Evolutionary conservation across 1,140 invertebrate species (phyloP), one percentile per base, ranked within the genome.

Genomic region (Rhagoletis zephyria): DNA sequence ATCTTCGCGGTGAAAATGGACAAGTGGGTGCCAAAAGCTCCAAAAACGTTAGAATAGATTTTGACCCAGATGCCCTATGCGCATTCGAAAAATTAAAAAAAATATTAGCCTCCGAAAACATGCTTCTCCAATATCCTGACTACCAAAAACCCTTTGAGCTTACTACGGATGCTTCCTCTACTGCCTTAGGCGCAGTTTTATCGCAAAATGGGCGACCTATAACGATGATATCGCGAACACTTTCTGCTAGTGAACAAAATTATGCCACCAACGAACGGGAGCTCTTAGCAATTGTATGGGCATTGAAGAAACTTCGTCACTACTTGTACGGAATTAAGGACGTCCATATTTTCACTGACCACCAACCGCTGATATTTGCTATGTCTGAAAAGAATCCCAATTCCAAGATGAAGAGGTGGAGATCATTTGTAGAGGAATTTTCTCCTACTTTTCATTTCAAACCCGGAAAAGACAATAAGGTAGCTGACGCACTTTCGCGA

Each of bases 401-500:
- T 51, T 59, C 65, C 4, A 88, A 89, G 86, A 61, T 88, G 30
- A 89, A 87, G n/a, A 30, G 19, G 3, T 74, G 86, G 48, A 16
- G 70, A 51, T 42, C 87, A 9, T 86, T 88, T 60, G 48, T 89
- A 19, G 85, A 89, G 14, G 88, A 88, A 87, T 81, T 59, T 48
- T 45, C 19, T 56, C 30, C 86, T 45, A 87, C 93, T 87, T 91
- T 94, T n/a, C 67, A 89, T 45, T 92, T 94, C 88, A 92, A 93
- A 90, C 70, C 90, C 14, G 93, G 93, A 51, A 92, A 89, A 88
- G 60, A 89, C 42, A 92, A 93, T 89, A 87, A 85, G n/a, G 92
- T 93, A 70, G 93, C 90, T 0, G 93, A 88, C 30, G 88, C 87
- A 48, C 67, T 89, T 14, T 89, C 85, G 30, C 40, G 87, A 40